Evolutionary conservation across 2,797 vertebrate genomes (phyloP), one percentile per base, ranked within the genome.

Genomic region (Scarus forsteni): DNA sequence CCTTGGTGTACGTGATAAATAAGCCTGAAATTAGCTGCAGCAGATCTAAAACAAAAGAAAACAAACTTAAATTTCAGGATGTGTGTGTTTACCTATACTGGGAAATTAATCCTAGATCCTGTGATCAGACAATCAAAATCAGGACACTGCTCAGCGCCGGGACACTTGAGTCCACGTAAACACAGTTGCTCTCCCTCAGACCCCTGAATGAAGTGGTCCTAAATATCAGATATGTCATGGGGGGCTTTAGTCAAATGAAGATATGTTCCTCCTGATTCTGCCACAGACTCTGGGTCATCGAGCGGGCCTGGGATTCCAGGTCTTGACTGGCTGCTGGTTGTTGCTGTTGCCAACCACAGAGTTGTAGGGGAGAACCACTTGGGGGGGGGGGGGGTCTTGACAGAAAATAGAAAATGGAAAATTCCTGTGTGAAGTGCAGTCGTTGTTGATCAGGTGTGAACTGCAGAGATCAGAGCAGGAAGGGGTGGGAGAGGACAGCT

Each of bases 371-470:
- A 79, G 79, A n/a, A 89, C 77, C 88, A 89, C 88, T 92, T 92
- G 91, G 63, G 70, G n/a, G 15, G 60, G 14, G 60, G 36, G 68
- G 62, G 49, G 52, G 1, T 35, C 73, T 69, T 63, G 74, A 90
- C 85, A 93, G 91, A 93, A 94, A 94, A 94, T 94, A 93, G 92
- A 93, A 94, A 92, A 94, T 92, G 92, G 92, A 94, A 94, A 94
- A 94, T 94, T 94, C 94, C 94, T 91, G 69, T 83, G 91, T 94
- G 92, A 94, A 94, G 93, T 94, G 93, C 92, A 89, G 88, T 85
- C 88, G 80, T 88, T 88, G 88, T 86, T 92, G 93, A 94, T 94
- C 93, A 94, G 92, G 92, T 94, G 93, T 93, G 91, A 94, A 90
- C 84, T 89, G 85, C 82, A 90, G 82, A 90, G 85, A 91, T 90